Evolutionary conservation across 2,797 vertebrate genomes (phyloP), one percentile per base, ranked within the genome.

Genomic region (Hydrocynus forskahlii): DNA sequence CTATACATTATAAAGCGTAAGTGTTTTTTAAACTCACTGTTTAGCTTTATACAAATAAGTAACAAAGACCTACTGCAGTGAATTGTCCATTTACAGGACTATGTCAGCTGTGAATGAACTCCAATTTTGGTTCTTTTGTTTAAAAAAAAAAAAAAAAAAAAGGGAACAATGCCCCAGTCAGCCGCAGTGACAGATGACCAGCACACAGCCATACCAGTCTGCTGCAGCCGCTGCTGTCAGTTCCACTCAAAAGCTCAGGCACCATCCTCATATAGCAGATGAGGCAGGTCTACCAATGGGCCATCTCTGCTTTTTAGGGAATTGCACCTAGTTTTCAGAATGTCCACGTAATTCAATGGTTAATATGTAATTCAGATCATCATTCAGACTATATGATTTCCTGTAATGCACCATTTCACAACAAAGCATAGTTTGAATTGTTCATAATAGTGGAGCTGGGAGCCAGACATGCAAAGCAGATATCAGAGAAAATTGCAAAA

Each of bases 71-170:
- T 25, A 38, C 45, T 79, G 80, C 55, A 70, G n/a, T 23, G 25
- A 25, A 69, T 0, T 43, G 76, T 70, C 68, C 52, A 60, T 77
- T 50, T 76, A 35, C 17, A 72, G 16, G 72, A 29, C 38, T 60
- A n/a, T n/a, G 68, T 83, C 73, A 81, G 70, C 70, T 70, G 57
- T 25, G 70, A 62, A 55, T 77, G 74, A 81, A 68, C 69, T 74
- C 78, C 48, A 76, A 75, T 60, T 55, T 45, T 16, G 45, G 25
- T 62, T 67, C 60, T 62, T 38, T 69, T 68, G 23, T 69, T n/a
- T n/a, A n/a, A 80, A 76, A 29, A 60, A 38, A 78, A 25, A 35
- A 35, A 35, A 35, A 35, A 35, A 29, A 29, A 29, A 29, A 29
- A 29, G 48, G 23, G 21, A 29, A 71, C 73, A 81, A 75, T 78